Percentiles rank a stretch among this genome's conserved stretches.
Evolutionary conservation across 2,113 vertebrate species (phyloP).

Genomic region (Bagarius yarrelli): DNA sequence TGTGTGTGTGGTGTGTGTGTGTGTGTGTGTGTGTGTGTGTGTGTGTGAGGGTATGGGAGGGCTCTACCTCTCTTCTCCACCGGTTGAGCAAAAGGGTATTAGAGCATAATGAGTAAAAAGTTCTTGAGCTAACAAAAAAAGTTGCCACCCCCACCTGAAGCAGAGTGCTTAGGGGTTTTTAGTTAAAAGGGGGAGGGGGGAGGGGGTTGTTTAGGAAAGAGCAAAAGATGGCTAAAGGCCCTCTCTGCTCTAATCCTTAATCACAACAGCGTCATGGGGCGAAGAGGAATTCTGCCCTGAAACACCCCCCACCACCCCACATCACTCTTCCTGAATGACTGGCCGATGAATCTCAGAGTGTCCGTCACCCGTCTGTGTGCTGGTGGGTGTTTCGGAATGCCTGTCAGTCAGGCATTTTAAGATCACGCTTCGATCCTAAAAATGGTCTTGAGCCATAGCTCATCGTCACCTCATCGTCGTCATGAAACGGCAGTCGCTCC

Average conservation of each 20-base stretch:
- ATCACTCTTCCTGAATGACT: slow-evolving; percentile 39
- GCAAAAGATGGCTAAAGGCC: slow-evolving; percentile 43
- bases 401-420: neutral
- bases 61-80: slow-evolving; percentile 32
- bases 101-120: slow-evolving; percentile 53
- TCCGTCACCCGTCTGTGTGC: neutral
- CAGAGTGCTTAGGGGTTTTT: slow-evolving; percentile 30
- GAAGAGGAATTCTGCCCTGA: slow-evolving; percentile 43
- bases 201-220: slow-evolving; percentile 46
- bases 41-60: slow-evolving; percentile 13
- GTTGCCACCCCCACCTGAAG: slow-evolving; percentile 18
- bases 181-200: slow-evolving; percentile 26
- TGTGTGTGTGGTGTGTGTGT: slow-evolving; percentile 16
- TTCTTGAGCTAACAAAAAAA: slow-evolving; percentile 41
- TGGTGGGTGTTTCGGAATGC: slow-evolving; percentile 31
- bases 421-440: neutral
- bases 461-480: neutral
- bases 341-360: slow-evolving; percentile 25
- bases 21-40: slow-evolving; percentile 32
- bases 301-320: slow-evolving; percentile 24
- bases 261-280: slow-evolving; percentile 55
- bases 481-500: neutral
- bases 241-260: slow-evolving; percentile 49
- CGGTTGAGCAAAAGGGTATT: slow-evolving; percentile 52
- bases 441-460: neutral